Percentiles rank a stretch among this genome's conserved stretches.
phyloP scores from a whole-genome alignment of 1,140 invertebrate species.

The Acarapis woodi region DNA sequence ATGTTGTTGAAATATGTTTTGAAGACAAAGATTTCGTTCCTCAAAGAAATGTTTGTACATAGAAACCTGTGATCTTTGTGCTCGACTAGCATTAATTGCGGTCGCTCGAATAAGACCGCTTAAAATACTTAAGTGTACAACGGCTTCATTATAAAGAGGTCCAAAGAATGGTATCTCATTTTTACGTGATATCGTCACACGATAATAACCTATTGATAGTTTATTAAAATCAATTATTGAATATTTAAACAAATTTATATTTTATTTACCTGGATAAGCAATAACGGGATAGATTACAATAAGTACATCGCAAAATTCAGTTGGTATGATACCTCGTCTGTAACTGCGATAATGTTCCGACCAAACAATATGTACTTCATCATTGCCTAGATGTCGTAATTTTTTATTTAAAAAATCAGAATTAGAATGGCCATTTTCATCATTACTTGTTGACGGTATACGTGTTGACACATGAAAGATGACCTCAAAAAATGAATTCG shows the following conservation, averaged over 20 bases:
- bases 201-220: too few species aligned
- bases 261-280: not conserved
- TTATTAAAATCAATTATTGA: conserved; percentile 38
- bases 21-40: conserved; percentile 53
- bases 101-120: conserved; percentile 66
- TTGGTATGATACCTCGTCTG: conserved; percentile 81
- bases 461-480: conserved; percentile 94
- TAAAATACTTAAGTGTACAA: conserved; percentile 48
- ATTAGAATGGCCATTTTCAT: too few species aligned
- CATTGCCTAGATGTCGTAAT: conserved; percentile 83
- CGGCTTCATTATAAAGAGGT: conserved; percentile 73
- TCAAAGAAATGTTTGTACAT: conserved; percentile 27
- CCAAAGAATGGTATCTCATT: conserved; percentile 77
- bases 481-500: conserved; percentile 65
- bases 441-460: conserved; percentile 27
- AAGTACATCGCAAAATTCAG: conserved; percentile 94
- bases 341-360: conserved; percentile 87
- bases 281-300: conserved; percentile 82
- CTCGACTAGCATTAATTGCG: conserved; percentile 64
- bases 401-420: conserved; percentile 57
- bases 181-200: conserved; percentile 54
- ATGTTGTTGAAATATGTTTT: conserved; percentile 59
- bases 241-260: not conserved
- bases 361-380: conserved; percentile 98
- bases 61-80: conserved; percentile 34